Evolutionary conservation across 2,113 vertebrate species (phyloP).

Genomic region (Phoenicopterus ruber): DNA sequence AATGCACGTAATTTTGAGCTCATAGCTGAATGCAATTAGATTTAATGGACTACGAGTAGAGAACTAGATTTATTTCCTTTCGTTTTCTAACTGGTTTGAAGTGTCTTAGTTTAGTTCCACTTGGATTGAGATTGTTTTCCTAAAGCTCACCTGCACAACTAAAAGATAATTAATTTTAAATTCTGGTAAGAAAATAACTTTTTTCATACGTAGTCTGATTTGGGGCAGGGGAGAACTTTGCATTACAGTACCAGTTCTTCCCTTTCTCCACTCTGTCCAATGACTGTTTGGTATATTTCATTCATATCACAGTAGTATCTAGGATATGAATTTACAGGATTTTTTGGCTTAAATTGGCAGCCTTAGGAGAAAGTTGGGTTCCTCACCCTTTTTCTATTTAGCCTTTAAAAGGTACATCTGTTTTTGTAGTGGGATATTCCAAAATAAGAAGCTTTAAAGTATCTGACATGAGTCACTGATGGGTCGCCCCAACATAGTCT

Average conservation of each 20-base stretch:
- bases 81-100: not conserved
- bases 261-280: not conserved
- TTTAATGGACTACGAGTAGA: not conserved
- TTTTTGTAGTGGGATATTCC: not conserved
- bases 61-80: not conserved
- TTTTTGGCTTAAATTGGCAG: not conserved
- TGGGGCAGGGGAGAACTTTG: not conserved
- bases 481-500: not conserved
- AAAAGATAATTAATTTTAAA: not conserved
- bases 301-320: not conserved
- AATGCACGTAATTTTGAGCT: not conserved
- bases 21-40: not conserved
- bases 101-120: not conserved
- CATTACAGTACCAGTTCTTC: not conserved
- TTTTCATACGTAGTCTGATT: not conserved
- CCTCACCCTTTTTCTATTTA: not conserved
- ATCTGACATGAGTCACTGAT: not conserved
- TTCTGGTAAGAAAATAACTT: not conserved
- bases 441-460: not conserved
- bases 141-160: not conserved
- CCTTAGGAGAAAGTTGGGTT: not conserved
- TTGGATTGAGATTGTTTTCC: not conserved
- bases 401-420: not conserved
- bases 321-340: not conserved
- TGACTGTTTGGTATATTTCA: not conserved